A percentile compares a stretch with the other conserved stretches of the same genome.
phyloP scores from a whole-genome alignment of 2,888 invertebrate genomes.

The Lymantria monacha region DNA sequence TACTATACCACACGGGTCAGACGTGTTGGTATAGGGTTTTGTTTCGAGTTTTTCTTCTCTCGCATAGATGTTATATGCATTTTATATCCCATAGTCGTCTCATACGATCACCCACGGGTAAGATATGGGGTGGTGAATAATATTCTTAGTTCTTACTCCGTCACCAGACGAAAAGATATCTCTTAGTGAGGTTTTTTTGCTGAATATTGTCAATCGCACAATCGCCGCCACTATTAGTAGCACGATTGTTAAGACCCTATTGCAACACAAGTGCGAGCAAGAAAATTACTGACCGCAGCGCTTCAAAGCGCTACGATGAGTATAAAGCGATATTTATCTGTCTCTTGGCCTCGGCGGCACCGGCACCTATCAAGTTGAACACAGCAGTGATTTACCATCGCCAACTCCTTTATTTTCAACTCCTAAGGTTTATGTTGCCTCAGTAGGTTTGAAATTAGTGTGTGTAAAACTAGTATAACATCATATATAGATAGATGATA shows the following conservation, averaged over 20 bases:
- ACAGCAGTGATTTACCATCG: conserved; percentile 18
- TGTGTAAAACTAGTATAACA: conserved; percentile 31
- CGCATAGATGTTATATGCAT: too few relatives aligned
- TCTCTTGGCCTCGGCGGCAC: conserved; percentile 54
- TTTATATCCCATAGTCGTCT: too few relatives aligned
- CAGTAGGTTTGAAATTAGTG: conserved; percentile 3
- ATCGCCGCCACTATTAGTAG: too few relatives aligned
- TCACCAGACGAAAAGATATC: too few relatives aligned
- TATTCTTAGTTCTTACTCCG: too few relatives aligned
- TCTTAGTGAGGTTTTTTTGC: too few relatives aligned
- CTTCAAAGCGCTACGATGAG: conserved; percentile 59
- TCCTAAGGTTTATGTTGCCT: conserved; percentile 29
- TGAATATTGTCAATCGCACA: too few relatives aligned
- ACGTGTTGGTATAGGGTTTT: too few relatives aligned
- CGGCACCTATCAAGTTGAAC: conserved; percentile 52
- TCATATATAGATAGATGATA: conserved; percentile 41
- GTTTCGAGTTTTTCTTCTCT: too few relatives aligned
- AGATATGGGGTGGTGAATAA: too few relatives aligned
- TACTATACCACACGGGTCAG: too few relatives aligned
- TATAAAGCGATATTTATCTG: conserved; percentile 65
- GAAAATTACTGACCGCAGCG: conserved; percentile 54
- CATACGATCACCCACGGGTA: too few relatives aligned
- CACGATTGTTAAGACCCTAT: conserved; percentile 11
- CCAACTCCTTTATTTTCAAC: conserved; percentile 14
- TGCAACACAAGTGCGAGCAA: conserved; percentile 29